Base-by-base conservation (phyloP, 2,113 vertebrate species). In the Coregonus clupeaformis region DNA sequence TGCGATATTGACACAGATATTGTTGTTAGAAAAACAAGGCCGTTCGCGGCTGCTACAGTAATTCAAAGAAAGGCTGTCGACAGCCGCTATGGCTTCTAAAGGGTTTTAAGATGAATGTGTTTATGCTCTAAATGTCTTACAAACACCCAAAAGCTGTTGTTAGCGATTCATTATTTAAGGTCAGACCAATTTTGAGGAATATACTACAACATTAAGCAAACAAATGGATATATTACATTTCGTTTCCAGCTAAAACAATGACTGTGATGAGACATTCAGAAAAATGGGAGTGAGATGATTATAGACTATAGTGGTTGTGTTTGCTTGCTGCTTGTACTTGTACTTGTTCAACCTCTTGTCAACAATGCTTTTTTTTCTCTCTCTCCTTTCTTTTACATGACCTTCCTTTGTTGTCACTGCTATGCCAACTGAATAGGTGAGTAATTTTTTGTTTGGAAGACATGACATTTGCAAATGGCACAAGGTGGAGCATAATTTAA, bases 371-470 rank as follows among this genome's bases (percentile, higher is more conserved):
- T 11, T 11, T 30, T 66, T 42, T 42, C 36, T 42, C 36, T 42
- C 36, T 73, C 3, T 76, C 2, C 69, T 76, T 45, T 59, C 13
- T 68, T 47, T 60, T 24, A 36, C 59, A 64, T 73, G 22, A 29
- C 1, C 16, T 63, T 55, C 52, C 69, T 64, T 25, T 68, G 32
- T 69, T n/a, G n/a, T 64, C 32, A 5, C 62, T 72, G 69, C 13
- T 16, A 0, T 30, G 47, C 52, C 71, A 59, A 9, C 72, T 68
- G 13, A 77, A 62, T 52, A 92, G 91, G 92, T 93, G 84, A 93
- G 91, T 91, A 59, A 75, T 66, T 65, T 76, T 75, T 3, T 5
- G 14, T 13, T 68, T 42, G 1, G 14, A 13, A 62, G 11, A 59
- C 27, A 13, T 72, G 16, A 27, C 13, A 16, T 49, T 65, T 77